phyloP scores from a whole-genome alignment of 2,113 vertebrate genomes.

The Oenanthe melanoleuca region DNA sequence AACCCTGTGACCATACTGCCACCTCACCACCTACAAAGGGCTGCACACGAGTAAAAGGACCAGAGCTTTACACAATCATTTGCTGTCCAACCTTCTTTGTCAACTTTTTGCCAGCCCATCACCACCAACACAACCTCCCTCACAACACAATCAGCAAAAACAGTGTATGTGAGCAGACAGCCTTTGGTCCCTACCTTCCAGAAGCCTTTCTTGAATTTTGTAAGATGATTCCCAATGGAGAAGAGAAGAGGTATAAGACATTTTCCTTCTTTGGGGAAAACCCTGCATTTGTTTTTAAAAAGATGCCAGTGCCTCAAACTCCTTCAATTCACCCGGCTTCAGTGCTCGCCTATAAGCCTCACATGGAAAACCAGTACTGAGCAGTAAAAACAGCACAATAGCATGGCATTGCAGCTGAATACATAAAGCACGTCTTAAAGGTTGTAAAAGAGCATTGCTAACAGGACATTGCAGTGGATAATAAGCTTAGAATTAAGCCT shows the following conservation, averaged over 20 bases:
- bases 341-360: background rate
- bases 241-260: background rate
- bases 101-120: background rate
- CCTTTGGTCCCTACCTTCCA: background rate
- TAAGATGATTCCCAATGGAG: background rate
- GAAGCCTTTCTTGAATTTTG: background rate
- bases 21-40: background rate
- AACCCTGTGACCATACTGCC: rapidly evolving
- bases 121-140: background rate
- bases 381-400: conserved; percentile 9
- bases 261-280: background rate
- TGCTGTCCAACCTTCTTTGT: background rate
- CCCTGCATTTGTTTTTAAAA: background rate
- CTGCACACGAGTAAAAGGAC: background rate
- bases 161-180: background rate
- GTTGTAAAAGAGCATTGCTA: conserved; percentile 22
- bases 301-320: background rate
- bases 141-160: background rate
- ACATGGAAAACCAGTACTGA: background rate
- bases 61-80: background rate
- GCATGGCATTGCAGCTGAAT: background rate
- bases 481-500: conserved; percentile 54
- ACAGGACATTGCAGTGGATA: conserved; percentile 29
- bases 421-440: background rate
- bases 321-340: background rate